phyloP scores from a whole-genome alignment of 2,888 invertebrate genomes.

The Drosophila paranaensis region DNA sequence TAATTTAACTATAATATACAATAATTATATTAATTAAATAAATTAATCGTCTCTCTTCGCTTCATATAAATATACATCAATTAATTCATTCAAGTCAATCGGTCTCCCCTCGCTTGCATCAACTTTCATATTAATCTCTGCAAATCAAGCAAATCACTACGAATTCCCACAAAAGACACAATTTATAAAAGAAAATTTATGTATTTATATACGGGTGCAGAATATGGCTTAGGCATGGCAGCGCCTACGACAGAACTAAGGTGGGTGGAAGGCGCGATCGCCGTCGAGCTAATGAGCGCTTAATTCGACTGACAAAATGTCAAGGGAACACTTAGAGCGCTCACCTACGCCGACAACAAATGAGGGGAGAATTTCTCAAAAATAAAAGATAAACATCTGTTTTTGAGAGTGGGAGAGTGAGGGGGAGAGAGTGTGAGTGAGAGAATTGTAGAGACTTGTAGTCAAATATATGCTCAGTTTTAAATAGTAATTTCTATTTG shows the following conservation, averaged over 20 bases:
- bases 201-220: background rate
- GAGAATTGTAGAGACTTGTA: constrained; percentile 14
- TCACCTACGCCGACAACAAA: constrained; percentile 21
- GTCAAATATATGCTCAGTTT: constrained; percentile 12
- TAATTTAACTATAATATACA: no score
- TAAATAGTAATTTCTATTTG: constrained; percentile 28
- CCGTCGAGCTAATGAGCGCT: constrained; percentile 65
- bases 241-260: background rate
- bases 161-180: background rate
- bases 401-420: constrained; percentile 27
- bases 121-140: background rate
- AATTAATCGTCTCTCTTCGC: background rate
- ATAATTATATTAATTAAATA: background rate
- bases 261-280: constrained; percentile 3
- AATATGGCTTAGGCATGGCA: background rate
- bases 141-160: background rate
- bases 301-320: constrained; percentile 72
- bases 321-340: constrained; percentile 58
- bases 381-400: constrained; percentile 68
- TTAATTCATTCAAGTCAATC: no score
- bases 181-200: background rate
- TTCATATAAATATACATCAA: background rate
- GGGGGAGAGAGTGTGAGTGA: background rate
- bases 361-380: constrained; percentile 30
- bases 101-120: background rate